Evolutionary conservation across 2,888 invertebrate species (phyloP).

Genomic region (Hydropsyche betteni): DNA sequence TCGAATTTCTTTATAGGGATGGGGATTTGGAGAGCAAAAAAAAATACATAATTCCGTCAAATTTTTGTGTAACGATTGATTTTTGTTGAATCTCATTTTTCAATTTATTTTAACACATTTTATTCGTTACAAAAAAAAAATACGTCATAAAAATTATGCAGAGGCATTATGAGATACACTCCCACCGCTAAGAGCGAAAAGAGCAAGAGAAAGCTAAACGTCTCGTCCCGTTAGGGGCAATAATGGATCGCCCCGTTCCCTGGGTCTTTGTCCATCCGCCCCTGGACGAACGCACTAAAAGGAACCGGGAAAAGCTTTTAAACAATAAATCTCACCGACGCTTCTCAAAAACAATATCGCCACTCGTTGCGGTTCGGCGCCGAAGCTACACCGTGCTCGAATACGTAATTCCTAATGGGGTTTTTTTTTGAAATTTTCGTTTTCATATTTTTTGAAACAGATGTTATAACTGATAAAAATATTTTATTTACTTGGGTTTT

Average conservation of each 20-base stretch:
- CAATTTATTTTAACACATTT: too few species aligned
- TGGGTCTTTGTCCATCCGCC: slow-evolving; percentile 14
- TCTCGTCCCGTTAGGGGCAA: slow-evolving; percentile 38
- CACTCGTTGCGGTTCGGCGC: slow-evolving; percentile 15
- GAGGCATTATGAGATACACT: too few species aligned
- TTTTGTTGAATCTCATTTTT: too few species aligned
- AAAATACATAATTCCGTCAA: too few species aligned
- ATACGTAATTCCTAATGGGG: background rate
- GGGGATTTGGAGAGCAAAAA: slow-evolving; percentile 4
- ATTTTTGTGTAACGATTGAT: too few species aligned
- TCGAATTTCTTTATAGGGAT: background rate
- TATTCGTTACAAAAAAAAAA: too few species aligned
- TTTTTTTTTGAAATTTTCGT: too few species aligned
- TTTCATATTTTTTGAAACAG: too few species aligned
- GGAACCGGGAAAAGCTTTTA: slow-evolving; percentile 52
- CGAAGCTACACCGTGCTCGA: slow-evolving; percentile 1
- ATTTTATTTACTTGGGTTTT: too few species aligned
- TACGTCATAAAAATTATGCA: too few species aligned
- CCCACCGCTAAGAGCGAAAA: slow-evolving; percentile 5
- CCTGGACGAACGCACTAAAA: slow-evolving; percentile 47
- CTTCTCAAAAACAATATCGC: slow-evolving; percentile 32
- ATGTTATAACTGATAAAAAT: too few species aligned
- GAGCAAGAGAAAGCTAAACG: slow-evolving; percentile 38
- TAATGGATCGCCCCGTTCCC: slow-evolving; percentile 26
- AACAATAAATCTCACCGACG: slow-evolving; percentile 50